Evolutionary conservation across 2,113 vertebrate genomes (phyloP), one percentile per base, ranked within the genome.

Genomic region (Panthera leo): DNA sequence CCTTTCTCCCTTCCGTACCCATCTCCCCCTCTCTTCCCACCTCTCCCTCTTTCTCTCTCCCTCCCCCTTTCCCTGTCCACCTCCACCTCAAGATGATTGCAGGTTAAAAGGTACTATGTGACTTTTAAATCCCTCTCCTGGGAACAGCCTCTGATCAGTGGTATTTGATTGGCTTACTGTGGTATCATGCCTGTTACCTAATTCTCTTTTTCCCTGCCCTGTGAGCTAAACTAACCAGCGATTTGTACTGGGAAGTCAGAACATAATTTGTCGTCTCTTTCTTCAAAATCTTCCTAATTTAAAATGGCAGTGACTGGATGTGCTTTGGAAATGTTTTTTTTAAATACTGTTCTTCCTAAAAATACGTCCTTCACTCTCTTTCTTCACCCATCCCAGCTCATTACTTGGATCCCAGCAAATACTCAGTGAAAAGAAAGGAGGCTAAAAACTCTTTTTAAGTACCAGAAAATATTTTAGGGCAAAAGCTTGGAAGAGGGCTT

Each of bases 271-370:
- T 53, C 36, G 53, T 83, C 27, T 80, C 92, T 71, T 71, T 79
- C 79, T 94, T 67, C 34, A 61, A 31, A 79, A 63, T 45, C 51
- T 61, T 83, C 67, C 42, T 13, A 61, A 68, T 89, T 79, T 89
- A 88, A n/a, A 61, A n/a, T 1, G 18, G 7, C 36, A 61, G 25
- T 58, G 25, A 65, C 53, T n/a, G 7, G 61, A 31, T 80, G 29
- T 51, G 21, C 61, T 61, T 96, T 73, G 39, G 76, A 95, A 89
- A 45, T 83, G 27, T 89, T 85, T 61, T 79, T 82, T 84, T 61
- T 31, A 79, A 90, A 53, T 89, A n/a, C 34, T 65, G 2, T 85
- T 96, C 36, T 53, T 78, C 91, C 85, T 83, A 63, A 94, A 84
- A 91, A 73, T 61, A 65, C 36, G 85, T 71, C n/a, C 16, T 29